phyloP scores from a whole-genome alignment of 2,797 vertebrate species.

The Cyprinella venusta region DNA sequence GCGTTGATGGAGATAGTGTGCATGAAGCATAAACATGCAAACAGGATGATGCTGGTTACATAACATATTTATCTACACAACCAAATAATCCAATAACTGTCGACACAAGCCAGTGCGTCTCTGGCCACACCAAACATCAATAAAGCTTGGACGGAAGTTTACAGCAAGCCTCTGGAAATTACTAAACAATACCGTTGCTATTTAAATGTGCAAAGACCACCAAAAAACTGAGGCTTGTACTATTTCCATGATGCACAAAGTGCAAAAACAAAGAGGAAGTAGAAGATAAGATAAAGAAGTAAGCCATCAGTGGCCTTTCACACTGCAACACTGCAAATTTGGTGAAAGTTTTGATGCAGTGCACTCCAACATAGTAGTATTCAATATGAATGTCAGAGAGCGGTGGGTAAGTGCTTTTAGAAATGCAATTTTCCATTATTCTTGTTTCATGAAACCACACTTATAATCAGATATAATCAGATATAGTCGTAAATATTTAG shows the following conservation, averaged over 20 bases:
- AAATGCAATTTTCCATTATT: neutral
- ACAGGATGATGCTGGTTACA: conserved; percentile 30
- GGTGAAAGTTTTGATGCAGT: neutral
- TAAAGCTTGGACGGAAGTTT: neutral
- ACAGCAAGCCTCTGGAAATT: neutral
- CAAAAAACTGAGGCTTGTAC: neutral
- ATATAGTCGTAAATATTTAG: neutral
- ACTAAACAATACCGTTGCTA: neutral
- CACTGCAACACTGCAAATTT: neutral
- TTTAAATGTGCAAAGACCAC: neutral
- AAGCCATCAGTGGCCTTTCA: neutral
- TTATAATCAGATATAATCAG: too few species aligned
- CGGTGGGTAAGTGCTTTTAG: neutral
- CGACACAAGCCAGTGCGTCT: neutral
- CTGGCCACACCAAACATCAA: neutral
- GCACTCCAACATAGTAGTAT: neutral
- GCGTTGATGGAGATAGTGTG: neutral
- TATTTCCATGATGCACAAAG: neutral
- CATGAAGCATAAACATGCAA: conserved; percentile 16
- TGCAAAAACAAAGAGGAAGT: neutral
- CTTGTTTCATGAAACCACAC: neutral
- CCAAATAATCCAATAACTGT: conserved; percentile 28
- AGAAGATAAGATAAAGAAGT: neutral
- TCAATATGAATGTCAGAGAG: neutral
- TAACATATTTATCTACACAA: conserved; percentile 27